phyloP scores from a whole-genome alignment of 2,113 vertebrate genomes.

The Ursus arctos region DNA sequence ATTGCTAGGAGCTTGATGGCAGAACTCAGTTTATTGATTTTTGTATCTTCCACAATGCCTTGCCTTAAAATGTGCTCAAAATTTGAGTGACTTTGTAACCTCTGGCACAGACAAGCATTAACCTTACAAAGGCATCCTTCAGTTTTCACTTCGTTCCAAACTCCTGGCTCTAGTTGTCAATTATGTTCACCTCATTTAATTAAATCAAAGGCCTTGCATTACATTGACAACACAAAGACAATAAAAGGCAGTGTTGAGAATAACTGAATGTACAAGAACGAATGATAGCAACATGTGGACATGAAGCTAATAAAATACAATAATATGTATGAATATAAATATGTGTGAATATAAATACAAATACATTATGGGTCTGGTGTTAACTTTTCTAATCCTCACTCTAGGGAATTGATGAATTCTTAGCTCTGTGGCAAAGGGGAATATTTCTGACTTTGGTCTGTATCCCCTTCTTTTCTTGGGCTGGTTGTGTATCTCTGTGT shows the following conservation, averaged over 20 bases:
- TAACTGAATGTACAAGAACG: not conserved
- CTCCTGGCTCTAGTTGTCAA: not conserved
- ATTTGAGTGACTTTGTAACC: slow-evolving; percentile 11
- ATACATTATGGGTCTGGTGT: not conserved
- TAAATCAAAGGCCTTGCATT: not conserved
- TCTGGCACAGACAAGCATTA: not conserved
- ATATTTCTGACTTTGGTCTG: not conserved
- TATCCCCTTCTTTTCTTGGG: not conserved
- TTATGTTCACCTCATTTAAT: slow-evolving; percentile 1
- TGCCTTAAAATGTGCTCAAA: not conserved
- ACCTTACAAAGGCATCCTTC: not conserved
- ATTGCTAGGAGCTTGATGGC: not conserved
- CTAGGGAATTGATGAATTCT: not conserved
- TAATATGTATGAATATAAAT: not conserved
- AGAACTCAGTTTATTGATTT: slow-evolving; percentile 8
- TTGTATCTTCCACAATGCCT: not conserved
- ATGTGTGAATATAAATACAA: not conserved
- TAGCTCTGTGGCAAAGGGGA: not conserved
- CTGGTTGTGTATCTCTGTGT: not conserved
- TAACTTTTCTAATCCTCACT: not conserved
- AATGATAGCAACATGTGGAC: not conserved
- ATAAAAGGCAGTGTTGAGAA: not conserved
- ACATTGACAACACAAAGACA: not conserved
- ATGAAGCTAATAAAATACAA: not conserved
- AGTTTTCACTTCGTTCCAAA: slow-evolving; percentile 25